Conservation (phyloP, 2,113 vertebrate species). For the Thymallus thymallus region DNA sequence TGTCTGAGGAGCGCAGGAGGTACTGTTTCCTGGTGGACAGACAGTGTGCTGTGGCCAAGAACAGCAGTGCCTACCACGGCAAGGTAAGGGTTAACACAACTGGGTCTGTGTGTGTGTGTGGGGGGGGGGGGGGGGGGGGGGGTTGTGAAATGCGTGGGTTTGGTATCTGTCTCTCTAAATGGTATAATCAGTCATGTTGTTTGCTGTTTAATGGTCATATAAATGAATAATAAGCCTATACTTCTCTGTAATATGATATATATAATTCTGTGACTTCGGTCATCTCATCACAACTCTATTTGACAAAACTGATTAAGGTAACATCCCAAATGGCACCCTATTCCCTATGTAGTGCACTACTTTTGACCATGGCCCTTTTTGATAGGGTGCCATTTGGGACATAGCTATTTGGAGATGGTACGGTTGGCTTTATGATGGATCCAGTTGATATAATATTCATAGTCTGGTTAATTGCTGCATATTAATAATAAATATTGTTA, state of each 20-base stretch:
- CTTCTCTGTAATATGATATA: not conserved
- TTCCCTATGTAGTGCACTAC: too few species aligned
- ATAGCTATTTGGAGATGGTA: not conserved
- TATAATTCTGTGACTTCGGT: not conserved
- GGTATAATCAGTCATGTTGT: not conserved
- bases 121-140: too few species aligned
- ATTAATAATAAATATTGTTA: not conserved
- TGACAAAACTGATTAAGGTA: not conserved
- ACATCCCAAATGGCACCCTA: too few species aligned
- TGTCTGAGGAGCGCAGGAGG: constrained; percentile 90
- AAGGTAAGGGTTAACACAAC: constrained; percentile 77
- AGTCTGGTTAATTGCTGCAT: not conserved
- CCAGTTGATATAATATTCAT: not conserved
- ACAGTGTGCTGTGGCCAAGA: constrained; percentile 94
- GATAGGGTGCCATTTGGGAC: too few species aligned
- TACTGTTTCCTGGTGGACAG: constrained; percentile 99
- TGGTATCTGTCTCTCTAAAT: not conserved
- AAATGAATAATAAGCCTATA: not conserved
- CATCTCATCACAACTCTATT: not conserved
- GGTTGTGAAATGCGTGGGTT: not conserved
- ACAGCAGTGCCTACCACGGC: constrained; percentile 87
- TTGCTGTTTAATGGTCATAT: too few species aligned
- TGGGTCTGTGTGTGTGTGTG: not conserved
- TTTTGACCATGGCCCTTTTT: too few species aligned
- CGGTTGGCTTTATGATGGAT: not conserved